Percentiles rank a stretch among this genome's conserved stretches.
These are phyloP conservation scores for Stegana nigrithorax DNA, from an alignment of 2,888 invertebrate genomes.

Conservation along the genomic window DNA sequence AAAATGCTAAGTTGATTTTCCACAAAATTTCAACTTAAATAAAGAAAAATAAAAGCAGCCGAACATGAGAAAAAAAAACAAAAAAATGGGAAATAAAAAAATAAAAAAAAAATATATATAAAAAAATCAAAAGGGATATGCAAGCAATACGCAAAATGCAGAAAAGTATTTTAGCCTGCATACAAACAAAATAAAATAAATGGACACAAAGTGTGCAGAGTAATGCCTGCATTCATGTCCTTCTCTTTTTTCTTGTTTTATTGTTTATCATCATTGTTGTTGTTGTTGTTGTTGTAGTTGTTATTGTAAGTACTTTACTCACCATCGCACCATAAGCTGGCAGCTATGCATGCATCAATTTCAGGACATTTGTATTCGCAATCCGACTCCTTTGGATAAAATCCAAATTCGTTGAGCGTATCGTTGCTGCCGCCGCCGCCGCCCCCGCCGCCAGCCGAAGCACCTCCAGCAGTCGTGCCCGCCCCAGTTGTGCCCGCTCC, in stretches of 20 bases:
- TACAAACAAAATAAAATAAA: not conserved
- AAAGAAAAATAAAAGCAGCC: no score
- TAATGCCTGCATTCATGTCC: not conserved
- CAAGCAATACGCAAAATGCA: slow-evolving; percentile 14
- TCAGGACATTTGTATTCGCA: slow-evolving; percentile 78
- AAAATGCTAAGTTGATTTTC: slow-evolving; percentile 7
- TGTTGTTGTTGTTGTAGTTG: not conserved
- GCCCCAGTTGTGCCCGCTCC: slow-evolving; percentile 17
- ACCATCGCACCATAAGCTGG: slow-evolving; percentile 81
- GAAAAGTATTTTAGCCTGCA: slow-evolving; percentile 15
- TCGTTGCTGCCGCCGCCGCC: slow-evolving; percentile 53
- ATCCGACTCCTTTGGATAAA: slow-evolving; percentile 70
- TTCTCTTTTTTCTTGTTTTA: no score
- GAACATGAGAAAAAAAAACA: no score
- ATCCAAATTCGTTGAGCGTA: slow-evolving; percentile 67
- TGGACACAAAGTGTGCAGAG: not conserved
- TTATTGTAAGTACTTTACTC: slow-evolving; percentile 58
- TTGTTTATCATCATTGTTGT: not conserved
- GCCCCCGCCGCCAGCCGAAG: slow-evolving; percentile 35
- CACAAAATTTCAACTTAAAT: slow-evolving; percentile 14
- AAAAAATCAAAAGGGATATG: no score
- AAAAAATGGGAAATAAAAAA: no score
- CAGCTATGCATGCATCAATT: slow-evolving; percentile 82
- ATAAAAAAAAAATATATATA: no score
- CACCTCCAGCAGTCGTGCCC: slow-evolving; percentile 24